Conservation (phyloP, 2,888 invertebrate genomes). For the Ypsolopha scabrella region DNA sequence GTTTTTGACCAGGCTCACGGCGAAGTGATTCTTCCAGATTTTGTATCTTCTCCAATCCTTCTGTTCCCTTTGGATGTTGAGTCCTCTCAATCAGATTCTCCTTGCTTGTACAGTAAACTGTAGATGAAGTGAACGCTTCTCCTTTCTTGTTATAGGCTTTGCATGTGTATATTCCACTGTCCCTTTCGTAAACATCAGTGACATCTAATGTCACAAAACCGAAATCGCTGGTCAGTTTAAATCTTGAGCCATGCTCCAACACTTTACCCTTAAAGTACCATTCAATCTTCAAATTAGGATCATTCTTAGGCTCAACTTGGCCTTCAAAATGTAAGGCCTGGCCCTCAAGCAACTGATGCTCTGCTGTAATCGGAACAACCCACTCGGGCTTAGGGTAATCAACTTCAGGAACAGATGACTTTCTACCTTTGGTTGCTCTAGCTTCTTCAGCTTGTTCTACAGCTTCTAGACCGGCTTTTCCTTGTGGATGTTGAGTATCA, state of each 20-base stretch:
- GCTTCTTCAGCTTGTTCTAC: slow-evolving; percentile 92
- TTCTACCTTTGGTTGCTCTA: slow-evolving; percentile 77
- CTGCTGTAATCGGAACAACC: slow-evolving; percentile 84
- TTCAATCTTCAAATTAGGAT: slow-evolving; percentile 90
- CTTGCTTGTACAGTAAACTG: slow-evolving; percentile 85
- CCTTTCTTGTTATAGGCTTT: slow-evolving; percentile 90
- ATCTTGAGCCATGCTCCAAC: slow-evolving; percentile 87
- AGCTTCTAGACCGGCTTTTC: slow-evolving; percentile 88
- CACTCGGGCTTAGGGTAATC: slow-evolving; percentile 89
- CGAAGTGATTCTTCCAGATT: slow-evolving; percentile 89
- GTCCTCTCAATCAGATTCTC: slow-evolving; percentile 88
- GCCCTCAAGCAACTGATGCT: slow-evolving; percentile 84
- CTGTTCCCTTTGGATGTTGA: slow-evolving; percentile 95
- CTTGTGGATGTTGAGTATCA: slow-evolving; percentile 96
- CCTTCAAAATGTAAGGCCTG: slow-evolving; percentile 93
- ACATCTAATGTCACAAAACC: slow-evolving; percentile 96
- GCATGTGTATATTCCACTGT: slow-evolving; percentile 94
- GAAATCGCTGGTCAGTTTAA: slow-evolving; percentile 94
- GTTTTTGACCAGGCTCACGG: slow-evolving; percentile 74
- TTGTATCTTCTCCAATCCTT: slow-evolving; percentile 91
- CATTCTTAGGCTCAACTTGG: slow-evolving; percentile 93
- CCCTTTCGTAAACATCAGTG: slow-evolving; percentile 91
- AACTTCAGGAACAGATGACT: slow-evolving; percentile 77
- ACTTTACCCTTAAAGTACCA: slow-evolving; percentile 96
- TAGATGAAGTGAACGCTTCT: slow-evolving; percentile 93